Evolutionary conservation across 2,797 vertebrate species (phyloP), one percentile per base, ranked within the genome.

Genomic region (Nannoperca australis): DNA sequence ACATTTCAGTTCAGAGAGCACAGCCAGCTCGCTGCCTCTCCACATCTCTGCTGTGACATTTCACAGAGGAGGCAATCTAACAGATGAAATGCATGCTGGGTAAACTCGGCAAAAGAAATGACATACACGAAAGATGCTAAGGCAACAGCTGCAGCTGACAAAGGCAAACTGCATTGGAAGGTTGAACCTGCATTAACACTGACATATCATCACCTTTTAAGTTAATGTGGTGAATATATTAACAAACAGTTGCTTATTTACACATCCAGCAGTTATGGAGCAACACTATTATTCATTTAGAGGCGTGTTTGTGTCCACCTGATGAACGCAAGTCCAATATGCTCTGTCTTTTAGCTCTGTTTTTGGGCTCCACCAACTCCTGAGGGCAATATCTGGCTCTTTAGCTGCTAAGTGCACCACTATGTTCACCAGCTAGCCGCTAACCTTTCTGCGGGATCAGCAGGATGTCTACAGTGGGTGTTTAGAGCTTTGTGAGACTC

Each of bases 31-130:
- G 4, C 24, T 63, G 36, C 51, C 17, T 38, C 38, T 47, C 18
- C 24, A 34, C 54, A 58, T 60, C 53, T 40, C 40, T 44, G 14
- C 34, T 36, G 15, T 73, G 75, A 78, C 62, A 27, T 70, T 82
- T 79, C 60, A 32, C 32, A 18, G 60, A 42, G 14, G 62, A 81
- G 56, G 56, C 20, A 27, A 34, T 55, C 51, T 45, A n/a, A 58
- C 55, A 38, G 55, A 24, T 55, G 70, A 79, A 72, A 27, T 54
- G 62, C 68, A 71, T 67, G 34, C 55, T 56, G 76, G 76, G 55
- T 49, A 68, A 56, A 44, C 44, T 15, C 13, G 15, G 20, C 27
- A 38, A 64, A 27, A 42, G 40, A 38, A 60, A 45, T 38, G 34
- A 63, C 44, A 58, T 15, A 17, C 54, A 54, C 6, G 47, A 54